Percentiles rank a stretch among this genome's conserved stretches.
These are phyloP conservation scores for Aleiodes leptofemur DNA, from an alignment of 2,888 invertebrate genomes.

Conservation along the genomic window DNA sequence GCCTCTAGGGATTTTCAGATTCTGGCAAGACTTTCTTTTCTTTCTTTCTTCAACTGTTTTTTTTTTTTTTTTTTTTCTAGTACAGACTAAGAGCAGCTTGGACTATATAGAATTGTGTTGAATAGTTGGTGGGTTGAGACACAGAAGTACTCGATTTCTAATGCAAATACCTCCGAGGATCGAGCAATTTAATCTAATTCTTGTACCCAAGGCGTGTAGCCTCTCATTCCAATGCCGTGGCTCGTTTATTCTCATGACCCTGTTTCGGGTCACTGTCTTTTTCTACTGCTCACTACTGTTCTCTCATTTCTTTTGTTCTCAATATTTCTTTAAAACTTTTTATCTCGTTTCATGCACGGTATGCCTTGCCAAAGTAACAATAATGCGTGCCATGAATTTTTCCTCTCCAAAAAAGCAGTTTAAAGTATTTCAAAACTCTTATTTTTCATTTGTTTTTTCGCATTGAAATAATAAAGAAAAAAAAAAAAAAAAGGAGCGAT, in stretches of 20 bases:
- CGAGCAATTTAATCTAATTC: conserved; percentile 59
- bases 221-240: conserved; percentile 45
- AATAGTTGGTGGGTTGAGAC: conserved; percentile 18
- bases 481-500: too few relatives aligned
- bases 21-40: background rate
- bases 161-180: conserved; percentile 57
- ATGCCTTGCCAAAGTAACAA: conserved; percentile 35
- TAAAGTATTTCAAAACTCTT: too few relatives aligned
- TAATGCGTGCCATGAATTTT: conserved; percentile 29
- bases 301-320: background rate
- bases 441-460: too few relatives aligned
- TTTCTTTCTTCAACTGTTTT: background rate
- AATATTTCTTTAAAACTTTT: conserved; percentile 24
- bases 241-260: conserved; percentile 55
- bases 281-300: background rate
- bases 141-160: conserved; percentile 53
- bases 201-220: conserved; percentile 47
- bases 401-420: background rate
- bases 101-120: background rate
- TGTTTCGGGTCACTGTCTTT: conserved; percentile 47
- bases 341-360: conserved; percentile 3
- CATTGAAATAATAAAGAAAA: too few relatives aligned
- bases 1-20: background rate
- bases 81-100: background rate
- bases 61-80: background rate